phyloP scores from a whole-genome alignment of 2,888 invertebrate genomes.

The Cosmia pyralina region DNA sequence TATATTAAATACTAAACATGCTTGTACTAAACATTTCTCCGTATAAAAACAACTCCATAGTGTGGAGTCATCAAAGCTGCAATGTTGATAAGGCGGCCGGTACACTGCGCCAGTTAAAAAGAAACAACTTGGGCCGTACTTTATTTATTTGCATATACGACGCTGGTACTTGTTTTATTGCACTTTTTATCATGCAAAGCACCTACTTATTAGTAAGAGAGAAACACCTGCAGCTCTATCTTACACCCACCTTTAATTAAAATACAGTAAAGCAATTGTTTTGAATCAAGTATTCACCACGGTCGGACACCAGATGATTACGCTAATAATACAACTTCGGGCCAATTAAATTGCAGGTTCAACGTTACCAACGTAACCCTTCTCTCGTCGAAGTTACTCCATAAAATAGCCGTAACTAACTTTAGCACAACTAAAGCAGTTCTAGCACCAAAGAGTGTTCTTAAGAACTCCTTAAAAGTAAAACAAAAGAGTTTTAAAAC shows the following conservation, averaged over 20 bases:
- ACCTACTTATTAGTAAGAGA: background rate
- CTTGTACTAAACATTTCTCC: constrained; percentile 37
- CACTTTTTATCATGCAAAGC: constrained; percentile 9
- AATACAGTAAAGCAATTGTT: constrained; percentile 22
- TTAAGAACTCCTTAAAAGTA: constrained; percentile 42
- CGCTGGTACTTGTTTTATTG: constrained; percentile 12
- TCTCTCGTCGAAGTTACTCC: constrained; percentile 34
- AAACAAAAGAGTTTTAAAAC: constrained; percentile 53
- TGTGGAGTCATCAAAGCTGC: constrained; percentile 18
- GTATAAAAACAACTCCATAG: constrained; percentile 31
- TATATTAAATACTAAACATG: constrained; percentile 36
- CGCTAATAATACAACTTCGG: constrained; percentile 16
- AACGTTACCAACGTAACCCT: constrained; percentile 9
- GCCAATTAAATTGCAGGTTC: constrained; percentile 21
- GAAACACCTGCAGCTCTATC: background rate
- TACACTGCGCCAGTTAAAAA: constrained; percentile 19
- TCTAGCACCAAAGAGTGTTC: constrained; percentile 34
- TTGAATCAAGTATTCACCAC: constrained; percentile 10
- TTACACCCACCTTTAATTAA: constrained; percentile 24
- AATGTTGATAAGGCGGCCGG: constrained; percentile 24
- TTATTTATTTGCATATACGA: constrained; percentile 24
- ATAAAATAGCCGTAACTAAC: constrained; percentile 46
- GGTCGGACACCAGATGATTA: constrained; percentile 1
- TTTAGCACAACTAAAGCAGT: constrained; percentile 37
- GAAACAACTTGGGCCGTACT: constrained; percentile 9